These are phyloP conservation scores for Arctia plantaginis DNA, from an alignment of 2,888 invertebrate species.

Conservation along the genomic window DNA sequence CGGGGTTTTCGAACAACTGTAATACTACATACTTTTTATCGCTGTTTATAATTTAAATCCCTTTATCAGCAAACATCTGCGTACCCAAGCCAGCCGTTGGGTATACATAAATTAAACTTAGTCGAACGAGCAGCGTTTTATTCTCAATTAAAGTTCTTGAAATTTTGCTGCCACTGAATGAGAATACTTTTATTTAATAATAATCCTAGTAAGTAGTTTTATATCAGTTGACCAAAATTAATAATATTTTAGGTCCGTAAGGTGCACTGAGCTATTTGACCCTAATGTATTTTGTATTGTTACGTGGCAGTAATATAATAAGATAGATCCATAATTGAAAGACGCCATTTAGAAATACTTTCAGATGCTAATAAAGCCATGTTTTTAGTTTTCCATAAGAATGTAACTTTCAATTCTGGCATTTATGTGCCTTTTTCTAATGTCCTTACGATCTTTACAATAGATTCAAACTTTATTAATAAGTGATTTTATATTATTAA, in stretches of 20 bases:
- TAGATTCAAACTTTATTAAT: not conserved
- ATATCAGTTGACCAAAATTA: constrained; percentile 7
- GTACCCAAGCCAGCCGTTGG: constrained; percentile 57
- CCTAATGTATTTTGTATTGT: not conserved
- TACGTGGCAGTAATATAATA: not conserved
- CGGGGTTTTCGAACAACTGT: constrained; percentile 38
- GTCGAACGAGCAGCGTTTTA: constrained; percentile 72
- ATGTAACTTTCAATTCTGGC: not conserved
- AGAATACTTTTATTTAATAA: constrained; percentile 59
- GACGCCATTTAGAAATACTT: not conserved
- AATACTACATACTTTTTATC: constrained; percentile 51
- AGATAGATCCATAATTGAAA: not conserved
- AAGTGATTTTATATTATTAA: not conserved
- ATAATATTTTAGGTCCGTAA: not conserved
- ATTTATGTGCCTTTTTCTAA: not conserved
- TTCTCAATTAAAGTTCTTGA: constrained; percentile 68
- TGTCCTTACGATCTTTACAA: not conserved
- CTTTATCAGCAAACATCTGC: constrained; percentile 81
- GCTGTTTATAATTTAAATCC: constrained; percentile 53
- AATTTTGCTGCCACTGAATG: constrained; percentile 61
- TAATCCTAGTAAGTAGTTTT: constrained; percentile 31
- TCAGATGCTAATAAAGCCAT: not conserved
- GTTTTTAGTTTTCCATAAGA: not conserved
- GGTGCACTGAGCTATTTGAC: not conserved
- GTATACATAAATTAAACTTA: constrained; percentile 75